These are phyloP conservation scores for Telmatochromis sp. DNA, from an alignment of 2,113 vertebrate genomes.

Conservation along the genomic window DNA sequence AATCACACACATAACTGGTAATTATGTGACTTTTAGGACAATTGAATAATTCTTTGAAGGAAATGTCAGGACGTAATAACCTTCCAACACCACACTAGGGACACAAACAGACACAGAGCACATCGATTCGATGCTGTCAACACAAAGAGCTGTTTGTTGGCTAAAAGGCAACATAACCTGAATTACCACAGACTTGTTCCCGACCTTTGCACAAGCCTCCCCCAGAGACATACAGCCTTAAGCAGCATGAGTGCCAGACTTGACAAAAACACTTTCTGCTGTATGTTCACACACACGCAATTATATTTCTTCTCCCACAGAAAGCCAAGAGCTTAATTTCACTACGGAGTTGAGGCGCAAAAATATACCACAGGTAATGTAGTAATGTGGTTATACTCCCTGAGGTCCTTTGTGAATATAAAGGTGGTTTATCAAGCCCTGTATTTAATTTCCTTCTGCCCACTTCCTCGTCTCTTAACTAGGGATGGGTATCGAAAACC, in stretches of 20 bases:
- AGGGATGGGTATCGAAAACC: too few relatives aligned
- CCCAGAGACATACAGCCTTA: background rate
- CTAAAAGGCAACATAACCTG: background rate
- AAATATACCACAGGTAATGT: background rate
- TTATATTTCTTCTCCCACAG: background rate
- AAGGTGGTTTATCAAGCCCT: conserved; percentile 4
- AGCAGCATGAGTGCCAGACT: background rate
- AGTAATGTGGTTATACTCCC: background rate
- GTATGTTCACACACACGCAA: background rate
- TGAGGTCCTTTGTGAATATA: conserved; percentile 4
- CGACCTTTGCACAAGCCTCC: conserved; percentile 6
- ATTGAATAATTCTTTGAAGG: background rate
- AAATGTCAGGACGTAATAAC: background rate
- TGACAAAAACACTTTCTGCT: background rate
- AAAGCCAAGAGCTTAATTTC: background rate
- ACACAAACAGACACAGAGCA: background rate
- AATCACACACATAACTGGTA: background rate
- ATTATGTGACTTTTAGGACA: background rate
- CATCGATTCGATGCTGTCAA: background rate
- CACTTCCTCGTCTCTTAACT: background rate
- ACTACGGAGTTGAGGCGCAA: background rate
- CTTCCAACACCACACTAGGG: background rate
- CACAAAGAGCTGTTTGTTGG: background rate
- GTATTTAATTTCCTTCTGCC: conserved; percentile 11
- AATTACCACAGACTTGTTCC: background rate